Conservation (phyloP, 2,888 invertebrate genomes). For the Cosmia pyralina region DNA sequence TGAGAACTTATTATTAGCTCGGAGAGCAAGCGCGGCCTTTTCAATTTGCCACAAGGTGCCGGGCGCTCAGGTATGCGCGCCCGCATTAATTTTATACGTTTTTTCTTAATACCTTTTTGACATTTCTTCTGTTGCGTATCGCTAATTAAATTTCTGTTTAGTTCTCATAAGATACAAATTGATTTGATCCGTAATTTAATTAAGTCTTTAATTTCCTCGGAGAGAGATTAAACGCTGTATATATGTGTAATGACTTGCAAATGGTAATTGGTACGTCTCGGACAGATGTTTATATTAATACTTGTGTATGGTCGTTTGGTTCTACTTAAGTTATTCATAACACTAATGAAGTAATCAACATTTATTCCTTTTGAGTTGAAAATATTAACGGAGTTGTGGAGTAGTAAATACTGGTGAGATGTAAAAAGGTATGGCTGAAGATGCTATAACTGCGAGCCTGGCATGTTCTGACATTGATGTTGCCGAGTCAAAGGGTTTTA, state of each 20-base stretch:
- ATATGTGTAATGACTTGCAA: conserved; percentile 66
- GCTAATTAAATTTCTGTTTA: conserved; percentile 85
- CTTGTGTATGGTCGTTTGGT: conserved; percentile 45
- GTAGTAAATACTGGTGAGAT: conserved; percentile 18
- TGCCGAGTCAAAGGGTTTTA: conserved; percentile 43
- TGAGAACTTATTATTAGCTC: conserved; percentile 89
- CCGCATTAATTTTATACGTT: conserved; percentile 68
- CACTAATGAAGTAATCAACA: conserved; percentile 62
- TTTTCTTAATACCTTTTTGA: conserved; percentile 81
- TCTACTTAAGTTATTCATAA: conserved; percentile 60
- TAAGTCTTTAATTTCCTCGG: conserved; percentile 75
- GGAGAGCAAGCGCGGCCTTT: conserved; percentile 87
- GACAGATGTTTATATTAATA: conserved; percentile 61
- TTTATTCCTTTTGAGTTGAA: conserved; percentile 45
- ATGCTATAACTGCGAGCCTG: conserved; percentile 23
- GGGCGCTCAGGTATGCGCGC: conserved; percentile 77
- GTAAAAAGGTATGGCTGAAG: conserved; percentile 6
- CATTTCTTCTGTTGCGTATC: conserved; percentile 78
- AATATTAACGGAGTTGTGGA: conserved; percentile 26
- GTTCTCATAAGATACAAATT: conserved; percentile 82
- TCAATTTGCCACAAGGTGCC: conserved; percentile 90
- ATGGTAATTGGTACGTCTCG: conserved; percentile 60
- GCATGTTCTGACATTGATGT: conserved; percentile 33
- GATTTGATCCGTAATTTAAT: conserved; percentile 83
- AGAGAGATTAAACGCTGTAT: conserved; percentile 67